These are phyloP conservation scores for Orientallactaga sibirica DNA, from an alignment of 2,797 vertebrate species.

Conservation along the genomic window DNA sequence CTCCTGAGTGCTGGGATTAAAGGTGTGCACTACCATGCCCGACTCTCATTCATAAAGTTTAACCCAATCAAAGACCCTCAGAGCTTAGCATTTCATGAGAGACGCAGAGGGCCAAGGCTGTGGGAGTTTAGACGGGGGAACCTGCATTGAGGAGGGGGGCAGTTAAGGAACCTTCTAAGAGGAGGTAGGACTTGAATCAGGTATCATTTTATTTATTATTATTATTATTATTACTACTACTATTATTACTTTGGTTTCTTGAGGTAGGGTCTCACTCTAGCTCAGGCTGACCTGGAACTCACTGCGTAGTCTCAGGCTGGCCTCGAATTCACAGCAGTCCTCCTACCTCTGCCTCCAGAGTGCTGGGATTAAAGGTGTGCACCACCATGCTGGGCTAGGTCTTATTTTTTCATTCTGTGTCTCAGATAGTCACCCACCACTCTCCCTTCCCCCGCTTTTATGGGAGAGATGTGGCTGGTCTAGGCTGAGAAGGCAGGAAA, in stretches of 20 bases:
- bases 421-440: neutral
- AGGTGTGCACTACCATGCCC: too few relatives aligned
- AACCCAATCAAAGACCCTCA: neutral
- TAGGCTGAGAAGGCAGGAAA: neutral
- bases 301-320: too few relatives aligned
- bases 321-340: too few relatives aligned
- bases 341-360: too few relatives aligned
- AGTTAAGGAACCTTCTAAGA: neutral
- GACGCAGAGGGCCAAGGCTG: neutral
- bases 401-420: neutral
- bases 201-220: neutral
- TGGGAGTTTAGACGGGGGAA: neutral
- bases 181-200: neutral
- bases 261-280: too few relatives aligned
- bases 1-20: too few relatives aligned
- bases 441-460: neutral
- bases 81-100: neutral
- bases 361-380: too few relatives aligned
- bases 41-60: neutral
- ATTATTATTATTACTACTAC: too few relatives aligned
- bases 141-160: neutral
- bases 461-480: neutral
- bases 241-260: too few relatives aligned
- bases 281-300: too few relatives aligned
- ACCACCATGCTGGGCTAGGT: neutral